Evolutionary conservation across 1,140 invertebrate species (phyloP), one percentile per base, ranked within the genome.

Genomic region (Drosophila nebulosa): DNA sequence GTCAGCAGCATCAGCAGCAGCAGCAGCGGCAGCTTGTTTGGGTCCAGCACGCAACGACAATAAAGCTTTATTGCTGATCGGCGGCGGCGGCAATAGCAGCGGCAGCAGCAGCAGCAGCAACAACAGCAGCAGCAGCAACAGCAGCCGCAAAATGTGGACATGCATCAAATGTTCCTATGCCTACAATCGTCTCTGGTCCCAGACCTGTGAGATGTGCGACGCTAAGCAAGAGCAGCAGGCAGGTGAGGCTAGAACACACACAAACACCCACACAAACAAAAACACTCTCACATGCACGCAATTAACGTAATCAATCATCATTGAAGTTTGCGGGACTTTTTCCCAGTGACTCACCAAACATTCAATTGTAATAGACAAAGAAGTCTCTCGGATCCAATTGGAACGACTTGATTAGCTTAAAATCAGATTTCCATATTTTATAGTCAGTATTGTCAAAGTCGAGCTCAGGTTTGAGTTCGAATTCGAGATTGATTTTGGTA

Each of bases 121-220:
- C 59, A 30, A 65, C 92, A 79, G 86, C 67, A 72, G 65, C 26
- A 78, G 64, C 64, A 83, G 46, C 78, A 84, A 71, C 50, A 72
- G 75, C 68, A 70, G 73, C 32, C 83, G 90, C 65, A 94, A 96
- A 68, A 96, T 96, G 94, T 97, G 96, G 96, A 96, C 95, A 52
- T 98, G 96, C 92, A 93, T 93, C 62, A 95, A 96, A 91, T 98
- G 96, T 91, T 97, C 96, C 79, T 97, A 96, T 92, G 95, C 96
- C 52, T 97, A 97, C 90, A 97, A 97, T 92, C 95, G 95, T 59
- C 93, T 96, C 71, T 95, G 95, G 94, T 94, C 94, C 39, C 94
- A 94, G 21, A 92, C 92, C 39, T 97, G 97, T 91, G 96, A 97
- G 89, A 96, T 97, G 80, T 97, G 96, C 84, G 94, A 94, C 64